These are phyloP conservation scores for Phasia obesa DNA, from an alignment of 2,888 invertebrate species.

Conservation along the genomic window DNA sequence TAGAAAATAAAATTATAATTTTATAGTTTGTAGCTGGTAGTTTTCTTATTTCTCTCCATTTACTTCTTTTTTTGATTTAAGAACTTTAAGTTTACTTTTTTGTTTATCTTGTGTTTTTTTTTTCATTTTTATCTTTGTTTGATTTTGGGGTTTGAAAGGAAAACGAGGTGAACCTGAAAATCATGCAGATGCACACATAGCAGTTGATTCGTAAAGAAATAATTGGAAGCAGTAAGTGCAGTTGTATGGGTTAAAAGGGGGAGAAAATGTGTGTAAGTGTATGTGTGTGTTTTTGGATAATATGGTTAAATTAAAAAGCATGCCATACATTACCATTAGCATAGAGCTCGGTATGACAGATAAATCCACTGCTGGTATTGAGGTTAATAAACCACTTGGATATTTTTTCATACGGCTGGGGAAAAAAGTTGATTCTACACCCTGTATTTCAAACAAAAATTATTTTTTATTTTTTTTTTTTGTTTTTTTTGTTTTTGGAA, in stretches of 20 bases:
- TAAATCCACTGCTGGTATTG: conserved; percentile 82
- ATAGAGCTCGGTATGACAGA: conserved; percentile 81
- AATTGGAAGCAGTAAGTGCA: neutral
- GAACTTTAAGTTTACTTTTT: conserved; percentile 3
- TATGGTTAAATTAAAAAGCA: conserved; percentile 47
- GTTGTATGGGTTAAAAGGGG: neutral
- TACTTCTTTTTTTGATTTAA: neutral
- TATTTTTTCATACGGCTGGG: conserved; percentile 82
- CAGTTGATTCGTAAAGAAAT: conserved; percentile 20
- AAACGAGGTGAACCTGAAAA: conserved; percentile 9
- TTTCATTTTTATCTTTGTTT: neutral
- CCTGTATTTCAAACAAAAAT: conserved; percentile 75
- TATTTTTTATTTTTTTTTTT: conserved; percentile 26
- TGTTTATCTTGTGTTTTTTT: neutral
- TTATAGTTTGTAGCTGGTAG: conserved; percentile 23
- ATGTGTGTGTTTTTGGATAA: neutral
- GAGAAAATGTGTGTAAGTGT: neutral
- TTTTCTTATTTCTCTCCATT: neutral
- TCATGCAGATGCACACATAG: conserved; percentile 36
- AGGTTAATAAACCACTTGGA: conserved; percentile 82
- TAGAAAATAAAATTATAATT: conserved; percentile 42
- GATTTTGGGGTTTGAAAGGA: conserved; percentile 32
- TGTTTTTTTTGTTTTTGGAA: neutral
- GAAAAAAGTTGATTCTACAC: conserved; percentile 82
- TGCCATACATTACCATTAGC: conserved; percentile 81